Conservation (phyloP, 2,113 vertebrate species). For the Rhinogobius similis region DNA sequence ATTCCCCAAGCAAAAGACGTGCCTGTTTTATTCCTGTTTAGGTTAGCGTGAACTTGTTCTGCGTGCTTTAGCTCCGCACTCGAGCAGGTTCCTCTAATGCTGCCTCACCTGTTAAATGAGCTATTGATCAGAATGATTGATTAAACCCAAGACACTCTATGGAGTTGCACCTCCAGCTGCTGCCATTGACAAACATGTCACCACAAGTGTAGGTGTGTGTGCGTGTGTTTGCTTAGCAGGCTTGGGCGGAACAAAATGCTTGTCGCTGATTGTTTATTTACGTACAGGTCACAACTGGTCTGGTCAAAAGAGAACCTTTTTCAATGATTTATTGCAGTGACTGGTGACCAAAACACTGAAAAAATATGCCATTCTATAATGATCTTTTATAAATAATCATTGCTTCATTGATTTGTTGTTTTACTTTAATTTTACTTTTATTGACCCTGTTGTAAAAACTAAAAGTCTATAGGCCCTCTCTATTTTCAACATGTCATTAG, state of each 20-base stretch:
- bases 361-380: neutral
- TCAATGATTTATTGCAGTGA: neutral
- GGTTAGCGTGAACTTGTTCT: conserved; percentile 17
- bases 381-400: neutral
- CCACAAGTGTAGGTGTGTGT: conserved; percentile 16
- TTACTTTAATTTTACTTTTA: neutral
- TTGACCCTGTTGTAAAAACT: neutral
- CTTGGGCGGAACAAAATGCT: conserved; percentile 4
- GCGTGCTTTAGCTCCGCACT: conserved; percentile 19
- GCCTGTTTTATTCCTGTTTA: conserved; percentile 23
- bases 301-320: neutral
- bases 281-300: neutral
- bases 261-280: neutral
- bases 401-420: neutral
- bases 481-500: neutral
- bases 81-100: conserved; percentile 11
- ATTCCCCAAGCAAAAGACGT: conserved; percentile 30
- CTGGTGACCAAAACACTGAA: neutral
- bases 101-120: conserved; percentile 60
- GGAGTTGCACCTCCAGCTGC: conserved; percentile 36
- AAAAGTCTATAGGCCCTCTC: neutral
- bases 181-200: conserved; percentile 23
- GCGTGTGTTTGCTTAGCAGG: conserved; percentile 4
- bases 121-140: conserved; percentile 59
- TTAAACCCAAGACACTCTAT: conserved; percentile 45